Evolutionary conservation across 2,113 vertebrate species (phyloP).

Genomic region (Vulpes lagopus): DNA sequence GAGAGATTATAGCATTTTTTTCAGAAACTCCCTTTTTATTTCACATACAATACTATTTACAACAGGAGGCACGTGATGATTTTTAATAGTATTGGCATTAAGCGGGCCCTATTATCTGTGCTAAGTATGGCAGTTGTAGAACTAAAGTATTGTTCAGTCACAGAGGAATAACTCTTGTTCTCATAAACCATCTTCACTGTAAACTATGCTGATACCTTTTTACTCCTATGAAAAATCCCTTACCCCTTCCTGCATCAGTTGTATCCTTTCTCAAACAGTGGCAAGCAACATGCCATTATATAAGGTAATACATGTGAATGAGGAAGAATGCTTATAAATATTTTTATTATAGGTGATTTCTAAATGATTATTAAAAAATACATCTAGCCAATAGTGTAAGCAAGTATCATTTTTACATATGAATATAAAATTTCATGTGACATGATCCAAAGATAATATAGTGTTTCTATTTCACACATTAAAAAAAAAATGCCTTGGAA

Average conservation of each 20-base stretch:
- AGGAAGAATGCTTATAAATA: slow-evolving; percentile 67
- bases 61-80: slow-evolving; percentile 26
- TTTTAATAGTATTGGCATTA: slow-evolving; percentile 47
- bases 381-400: slow-evolving; percentile 56
- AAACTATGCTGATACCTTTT: slow-evolving; percentile 77
- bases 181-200: slow-evolving; percentile 68
- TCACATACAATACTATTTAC: slow-evolving; percentile 40
- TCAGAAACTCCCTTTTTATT: slow-evolving; percentile 68
- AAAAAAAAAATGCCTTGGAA: slow-evolving; percentile 57
- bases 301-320: slow-evolving; percentile 56
- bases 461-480: slow-evolving; percentile 5
- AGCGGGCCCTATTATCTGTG: neutral
- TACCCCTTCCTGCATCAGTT: slow-evolving; percentile 77
- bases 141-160: slow-evolving; percentile 23
- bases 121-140: slow-evolving; percentile 28
- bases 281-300: slow-evolving; percentile 61
- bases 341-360: slow-evolving; percentile 56
- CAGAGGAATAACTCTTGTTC: slow-evolving; percentile 55
- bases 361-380: slow-evolving; percentile 63
- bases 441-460: neutral
- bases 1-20: slow-evolving; percentile 47
- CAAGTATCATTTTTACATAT: slow-evolving; percentile 62
- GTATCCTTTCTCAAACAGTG: slow-evolving; percentile 67
- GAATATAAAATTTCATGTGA: neutral
- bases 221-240: slow-evolving; percentile 74